A percentile compares a stretch with the other conserved stretches of the same genome.
Conservation (phyloP, 2,797 vertebrate species). For the Craterocephalus amniculus region DNA sequence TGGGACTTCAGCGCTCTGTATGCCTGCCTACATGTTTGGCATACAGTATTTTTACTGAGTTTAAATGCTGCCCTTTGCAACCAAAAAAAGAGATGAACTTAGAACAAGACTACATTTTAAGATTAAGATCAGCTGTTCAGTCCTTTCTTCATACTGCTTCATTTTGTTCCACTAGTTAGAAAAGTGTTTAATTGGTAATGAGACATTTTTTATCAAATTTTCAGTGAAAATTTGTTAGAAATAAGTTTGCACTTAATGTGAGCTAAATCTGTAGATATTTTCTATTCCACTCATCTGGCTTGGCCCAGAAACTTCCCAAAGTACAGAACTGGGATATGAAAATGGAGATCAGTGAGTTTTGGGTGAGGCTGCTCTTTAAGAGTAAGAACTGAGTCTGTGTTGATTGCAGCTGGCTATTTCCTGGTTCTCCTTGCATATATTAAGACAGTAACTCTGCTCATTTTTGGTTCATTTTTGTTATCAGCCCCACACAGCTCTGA, state of each 20-base stretch:
- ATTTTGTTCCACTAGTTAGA: constrained; percentile 14
- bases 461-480: constrained; percentile 66
- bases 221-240: constrained; percentile 18
- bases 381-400: constrained; percentile 39
- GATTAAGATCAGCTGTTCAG: constrained; percentile 6
- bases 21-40: neutral
- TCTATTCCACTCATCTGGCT: constrained; percentile 24
- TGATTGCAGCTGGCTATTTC: constrained; percentile 54
- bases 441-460: constrained; percentile 60
- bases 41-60: constrained; percentile 7
- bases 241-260: constrained; percentile 23
- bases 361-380: constrained; percentile 19
- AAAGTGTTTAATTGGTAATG: constrained; percentile 22
- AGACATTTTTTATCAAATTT: constrained; percentile 29
- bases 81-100: constrained; percentile 59
- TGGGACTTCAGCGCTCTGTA: neutral
- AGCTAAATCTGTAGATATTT: constrained; percentile 10
- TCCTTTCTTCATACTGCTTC: constrained; percentile 12
- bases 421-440: constrained; percentile 72
- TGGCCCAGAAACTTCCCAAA: constrained; percentile 49
- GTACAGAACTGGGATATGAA: constrained; percentile 45
- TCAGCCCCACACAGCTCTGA: constrained; percentile 66
- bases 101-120: neutral
- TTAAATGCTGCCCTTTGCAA: constrained; percentile 20
- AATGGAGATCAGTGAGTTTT: constrained; percentile 54